Percentiles rank a stretch among this genome's conserved stretches.
Conservation (phyloP, 2,113 vertebrate species). For the Pomatorhinus ruficollis region DNA sequence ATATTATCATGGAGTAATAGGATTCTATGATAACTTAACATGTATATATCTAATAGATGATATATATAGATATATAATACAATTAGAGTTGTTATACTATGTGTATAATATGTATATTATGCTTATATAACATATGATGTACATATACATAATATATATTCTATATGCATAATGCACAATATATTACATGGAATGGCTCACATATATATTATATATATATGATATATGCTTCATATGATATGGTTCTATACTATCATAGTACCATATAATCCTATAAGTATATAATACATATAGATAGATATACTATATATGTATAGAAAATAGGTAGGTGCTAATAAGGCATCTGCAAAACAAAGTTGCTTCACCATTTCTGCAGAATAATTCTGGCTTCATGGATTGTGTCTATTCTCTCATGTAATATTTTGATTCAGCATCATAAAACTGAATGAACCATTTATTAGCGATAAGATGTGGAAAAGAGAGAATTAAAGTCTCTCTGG, state of each 20-base stretch:
- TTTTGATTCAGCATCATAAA: neutral
- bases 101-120: neutral
- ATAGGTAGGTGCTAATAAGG: neutral
- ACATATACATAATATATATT: too few relatives aligned
- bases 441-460: neutral
- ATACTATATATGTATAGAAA: rapidly evolving
- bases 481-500: neutral
- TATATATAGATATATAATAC: neutral
- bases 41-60: neutral
- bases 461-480: neutral
- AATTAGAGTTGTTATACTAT: neutral
- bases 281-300: neutral
- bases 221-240: neutral
- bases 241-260: neutral
- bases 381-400: neutral
- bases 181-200: neutral
- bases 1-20: neutral
- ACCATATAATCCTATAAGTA: neutral
- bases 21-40: neutral
- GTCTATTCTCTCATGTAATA: rapidly evolving
- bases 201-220: neutral
- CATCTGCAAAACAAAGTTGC: neutral
- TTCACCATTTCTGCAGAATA: neutral
- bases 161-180: neutral
- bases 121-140: neutral